Evolutionary conservation across 2,797 vertebrate genomes (phyloP), one percentile per base, ranked within the genome.

Genomic region (Chiroxiphia lanceolata): DNA sequence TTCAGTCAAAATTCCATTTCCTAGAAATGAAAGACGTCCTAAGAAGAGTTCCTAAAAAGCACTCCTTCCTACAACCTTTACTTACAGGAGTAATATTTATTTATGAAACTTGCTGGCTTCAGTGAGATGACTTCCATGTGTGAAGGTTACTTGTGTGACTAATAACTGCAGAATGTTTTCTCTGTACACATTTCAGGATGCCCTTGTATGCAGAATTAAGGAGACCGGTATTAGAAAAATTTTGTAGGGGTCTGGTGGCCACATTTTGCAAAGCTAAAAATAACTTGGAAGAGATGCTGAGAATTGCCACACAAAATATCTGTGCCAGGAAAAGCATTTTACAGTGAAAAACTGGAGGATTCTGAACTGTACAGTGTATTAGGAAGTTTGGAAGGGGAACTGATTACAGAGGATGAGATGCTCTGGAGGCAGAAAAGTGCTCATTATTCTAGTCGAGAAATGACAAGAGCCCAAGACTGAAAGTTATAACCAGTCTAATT

Each of bases 161-260:
- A 94, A 95, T 94, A 91, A 79, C 89, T 94, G 75, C 93, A 94
- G 93, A 95, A 93, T 93, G 87, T 96, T 97, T 94, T 96, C 84
- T 91, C 91, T 93, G 84, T 90, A 84, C 86, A 86, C 91, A 89
- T 71, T 95, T 92, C 86, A 86, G 83, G 94, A 94, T 93, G 93
- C 33, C 75, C 91, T 89, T 93, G 83, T 95, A 94, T 90, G 86
- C 88, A 96, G 88, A 94, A 93, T 90, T 87, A 87, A 95, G 88
- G 88, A 95, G 78, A 87, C 53, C 53, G 65, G 78, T 71, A 25
- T 57, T 54, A 81, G 59, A 88, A 96, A 83, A 79, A 33, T 16
- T 53, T 63, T 67, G 38, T 83, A 80, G 64, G 84, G 65, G 54
- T 94, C 91, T 94, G 68, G 83, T 94, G 92, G 90, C 89, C 93